Evolutionary conservation across 2,797 vertebrate species (phyloP), one percentile per base, ranked within the genome.

Genomic region (Lagodon rhomboides): DNA sequence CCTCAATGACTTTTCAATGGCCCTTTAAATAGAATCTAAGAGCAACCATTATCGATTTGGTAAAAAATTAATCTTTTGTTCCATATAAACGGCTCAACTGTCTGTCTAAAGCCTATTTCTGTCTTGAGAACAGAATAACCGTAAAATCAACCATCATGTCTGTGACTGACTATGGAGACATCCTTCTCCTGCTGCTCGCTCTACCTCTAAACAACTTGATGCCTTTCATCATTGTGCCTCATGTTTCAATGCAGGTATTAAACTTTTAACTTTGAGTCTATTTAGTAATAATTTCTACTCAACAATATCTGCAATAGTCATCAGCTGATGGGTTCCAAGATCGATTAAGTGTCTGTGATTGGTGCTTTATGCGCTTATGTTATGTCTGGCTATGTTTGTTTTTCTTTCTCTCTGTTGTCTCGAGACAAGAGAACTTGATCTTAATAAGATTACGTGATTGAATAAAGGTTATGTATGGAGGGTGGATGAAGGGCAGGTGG

Each of bases 391-490:
- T 34, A 23, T 47, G 18, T 27, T 23, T 55, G 63, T 20, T 23
- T 56, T 58, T 50, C 53, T 13, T 51, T 43, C 54, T 17, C 43
- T 58, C 27, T 34, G 49, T 12, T 43, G n/a, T 49, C 27, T 47
- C 16, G 0, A 27, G 34, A 34, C 25, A 34, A 47, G 20, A 34
- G 9, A 64, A 34, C 5, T 50, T 16, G 9, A 58, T 58, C 46
- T 58, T 8, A 51, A 51, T 13, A 22, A 69, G 59, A 47, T 34
- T 46, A 68, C 20, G 50, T 49, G 43, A 63, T 63, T 20, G 22
- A 61, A 59, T 75, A 27, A 58, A 46, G 20, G 7, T 46, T 9
- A 34, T 20, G 27, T 34, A 23, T 30, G n/a, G 25, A 16, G 38
- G 20, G 16, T 16, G 23, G 15, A 44, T 54, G 58, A 10, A 49